These are phyloP conservation scores for Dermochelys coriacea DNA, from an alignment of 2,797 vertebrate species.

Conservation along the genomic window DNA sequence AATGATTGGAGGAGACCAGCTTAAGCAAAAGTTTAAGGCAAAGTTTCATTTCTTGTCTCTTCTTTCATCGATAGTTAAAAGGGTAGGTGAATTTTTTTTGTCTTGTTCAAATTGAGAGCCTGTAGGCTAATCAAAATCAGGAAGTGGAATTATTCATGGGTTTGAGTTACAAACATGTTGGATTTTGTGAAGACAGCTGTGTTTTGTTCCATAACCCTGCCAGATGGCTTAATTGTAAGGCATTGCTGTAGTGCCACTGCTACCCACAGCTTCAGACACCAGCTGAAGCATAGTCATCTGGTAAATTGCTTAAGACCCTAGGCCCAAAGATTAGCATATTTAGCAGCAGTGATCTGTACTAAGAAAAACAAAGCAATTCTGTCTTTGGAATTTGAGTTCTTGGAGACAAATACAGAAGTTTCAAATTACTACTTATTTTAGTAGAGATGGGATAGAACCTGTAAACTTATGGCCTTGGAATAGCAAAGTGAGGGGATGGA, in stretches of 20 bases:
- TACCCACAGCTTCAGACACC: not conserved
- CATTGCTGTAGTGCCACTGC: not conserved
- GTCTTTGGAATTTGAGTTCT: not conserved
- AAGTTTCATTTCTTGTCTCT: not conserved
- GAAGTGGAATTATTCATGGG: slow-evolving; percentile 67
- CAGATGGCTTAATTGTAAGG: not conserved
- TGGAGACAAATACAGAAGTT: not conserved
- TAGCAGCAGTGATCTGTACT: not conserved
- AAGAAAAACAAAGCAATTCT: rapidly evolving
- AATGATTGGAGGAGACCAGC: not conserved
- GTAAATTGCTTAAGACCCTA: not conserved
- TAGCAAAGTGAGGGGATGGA: not conserved
- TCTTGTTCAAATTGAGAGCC: slow-evolving; percentile 24
- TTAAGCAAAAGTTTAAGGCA: not conserved
- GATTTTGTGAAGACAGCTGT: slow-evolving; percentile 31
- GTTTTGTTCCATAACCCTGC: not conserved
- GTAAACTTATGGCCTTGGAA: not conserved
- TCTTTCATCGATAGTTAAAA: not conserved
- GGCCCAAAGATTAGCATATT: not conserved
- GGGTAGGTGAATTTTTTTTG: slow-evolving; percentile 6
- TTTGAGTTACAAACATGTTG: slow-evolving; percentile 62
- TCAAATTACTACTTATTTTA: not conserved
- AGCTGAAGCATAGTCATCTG: not conserved
- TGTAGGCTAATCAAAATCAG: slow-evolving; percentile 51
- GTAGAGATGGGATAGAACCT: not conserved